These are phyloP conservation scores for Spodoptera frugiperda DNA, from an alignment of 1,140 invertebrate species.

Conservation along the genomic window DNA sequence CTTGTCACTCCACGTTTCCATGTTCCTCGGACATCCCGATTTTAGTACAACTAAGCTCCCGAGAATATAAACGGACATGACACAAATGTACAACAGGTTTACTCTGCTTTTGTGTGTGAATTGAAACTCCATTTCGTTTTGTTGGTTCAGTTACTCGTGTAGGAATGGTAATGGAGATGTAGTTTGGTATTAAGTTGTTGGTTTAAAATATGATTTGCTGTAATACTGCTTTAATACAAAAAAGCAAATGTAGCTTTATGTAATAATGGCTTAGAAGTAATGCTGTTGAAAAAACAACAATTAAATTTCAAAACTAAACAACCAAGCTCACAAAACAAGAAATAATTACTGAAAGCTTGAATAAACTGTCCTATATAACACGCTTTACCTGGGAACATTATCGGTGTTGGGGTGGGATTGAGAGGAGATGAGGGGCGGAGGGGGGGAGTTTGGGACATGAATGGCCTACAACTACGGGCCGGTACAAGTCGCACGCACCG, in stretches of 20 bases:
- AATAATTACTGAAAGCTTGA: too few relatives aligned
- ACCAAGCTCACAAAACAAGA: too few relatives aligned
- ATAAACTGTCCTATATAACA: constrained; percentile 25
- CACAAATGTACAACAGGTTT: constrained; percentile 10
- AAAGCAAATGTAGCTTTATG: too few relatives aligned
- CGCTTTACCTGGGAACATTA: constrained; percentile 1
- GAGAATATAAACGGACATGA: constrained; percentile 24
- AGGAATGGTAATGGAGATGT: background rate
- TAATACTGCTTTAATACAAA: too few relatives aligned
- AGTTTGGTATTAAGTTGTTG: background rate
- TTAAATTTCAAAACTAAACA: too few relatives aligned
- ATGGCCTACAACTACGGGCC: constrained; percentile 52
- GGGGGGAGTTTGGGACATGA: constrained; percentile 41
- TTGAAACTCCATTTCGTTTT: background rate
- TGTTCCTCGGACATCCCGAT: constrained; percentile 18
- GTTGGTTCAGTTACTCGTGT: background rate
- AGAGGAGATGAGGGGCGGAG: background rate
- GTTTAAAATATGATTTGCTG: too few relatives aligned
- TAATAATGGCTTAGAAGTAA: too few relatives aligned
- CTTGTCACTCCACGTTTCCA: constrained; percentile 10
- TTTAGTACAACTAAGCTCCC: constrained; percentile 17
- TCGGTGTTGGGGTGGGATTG: background rate
- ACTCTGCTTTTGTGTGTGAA: constrained; percentile 11
- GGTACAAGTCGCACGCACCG: constrained; percentile 49
- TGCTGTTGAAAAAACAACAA: too few relatives aligned